Evolutionary conservation across 35 echinoderm and acorn worm genomes (phyloP), one percentile per base, ranked within the genome.

Genomic region (Apostichopus parvimensis): DNA sequence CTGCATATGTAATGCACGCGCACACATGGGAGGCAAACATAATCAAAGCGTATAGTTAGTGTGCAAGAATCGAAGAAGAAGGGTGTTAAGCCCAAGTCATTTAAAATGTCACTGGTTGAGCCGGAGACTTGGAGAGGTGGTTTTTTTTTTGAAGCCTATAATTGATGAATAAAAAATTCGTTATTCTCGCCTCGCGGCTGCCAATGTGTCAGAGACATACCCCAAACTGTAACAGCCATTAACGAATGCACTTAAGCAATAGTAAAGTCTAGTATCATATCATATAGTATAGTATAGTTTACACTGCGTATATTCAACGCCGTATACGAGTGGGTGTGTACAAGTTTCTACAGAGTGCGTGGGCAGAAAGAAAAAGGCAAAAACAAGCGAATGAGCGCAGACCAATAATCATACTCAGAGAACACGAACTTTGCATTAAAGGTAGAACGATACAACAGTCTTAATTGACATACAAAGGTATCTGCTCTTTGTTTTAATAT

Each of bases 151-250:
- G 18, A 71, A 52, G 85, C 5, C 13, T 45, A 45, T 59, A 65
- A 68, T 15, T 87, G 85, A 87, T 87, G 85, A 87, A 87, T 87
- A 87, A 66, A 58, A 87, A 87, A 87, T 87, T 87, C 85, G 85
- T 66, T 87, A 87, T 66, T 87, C 85, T 62, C 85, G 85, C 85
- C 85, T 87, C 20, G 56, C 20, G 85, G 54, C 20, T 57, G 55
- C 7, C 25, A 57, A 87, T 26, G 85, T 87, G 85, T 87, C 53
- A 87, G 64, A 56, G 9, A 56, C 79, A 82, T 82, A 82, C 79
- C 64, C 64, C 34, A 45, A 68, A 14, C 64, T 68, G 64, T 68
- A 68, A 14, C 18, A 68, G 34, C 34, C 34, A 45, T 45, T 45
- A 68, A 68, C 64, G 18, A 68, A 11, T 68, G 64, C 18, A 68